Evolutionary conservation across 1,140 invertebrate genomes (phyloP).

Genomic region (Drosophila orena): DNA sequence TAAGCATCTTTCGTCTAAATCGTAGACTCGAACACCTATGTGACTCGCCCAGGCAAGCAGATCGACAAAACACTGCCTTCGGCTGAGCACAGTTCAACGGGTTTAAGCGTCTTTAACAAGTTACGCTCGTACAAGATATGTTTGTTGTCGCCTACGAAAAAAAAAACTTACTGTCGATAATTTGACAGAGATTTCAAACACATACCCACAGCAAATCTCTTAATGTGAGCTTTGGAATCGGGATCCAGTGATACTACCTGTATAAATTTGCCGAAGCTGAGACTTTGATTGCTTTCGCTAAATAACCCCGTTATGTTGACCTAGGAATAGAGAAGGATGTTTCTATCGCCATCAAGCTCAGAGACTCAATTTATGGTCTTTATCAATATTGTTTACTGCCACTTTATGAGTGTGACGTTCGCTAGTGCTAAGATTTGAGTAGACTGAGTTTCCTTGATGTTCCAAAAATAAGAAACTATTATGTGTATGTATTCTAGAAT

Average conservation of each 20-base stretch:
- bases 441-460: constrained; percentile 95
- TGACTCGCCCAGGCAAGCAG: constrained; percentile 96
- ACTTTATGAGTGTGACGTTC: constrained; percentile 92
- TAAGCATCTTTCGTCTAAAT: constrained; percentile 91
- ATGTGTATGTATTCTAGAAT: not conserved
- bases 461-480: constrained; percentile 95
- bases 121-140: constrained; percentile 95
- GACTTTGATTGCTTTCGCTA: constrained; percentile 92
- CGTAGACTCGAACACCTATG: constrained; percentile 95
- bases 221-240: constrained; percentile 89
- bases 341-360: not conserved
- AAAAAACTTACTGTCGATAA: not conserved
- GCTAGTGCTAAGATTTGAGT: constrained; percentile 85
- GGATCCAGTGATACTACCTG: constrained; percentile 96
- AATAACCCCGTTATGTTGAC: constrained; percentile 92
- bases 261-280: constrained; percentile 92
- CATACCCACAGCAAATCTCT: constrained; percentile 93
- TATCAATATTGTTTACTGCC: constrained; percentile 96
- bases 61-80: constrained; percentile 93
- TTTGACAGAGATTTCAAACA: not conserved
- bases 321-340: constrained; percentile 30
- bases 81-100: constrained; percentile 92
- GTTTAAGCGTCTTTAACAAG: constrained; percentile 92
- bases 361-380: constrained; percentile 92
- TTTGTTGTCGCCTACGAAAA: constrained; percentile 89